A percentile compares a stretch with the other conserved stretches of the same genome.
Conservation (phyloP, 1,140 invertebrate species). For the Adelges cooleyi region DNA sequence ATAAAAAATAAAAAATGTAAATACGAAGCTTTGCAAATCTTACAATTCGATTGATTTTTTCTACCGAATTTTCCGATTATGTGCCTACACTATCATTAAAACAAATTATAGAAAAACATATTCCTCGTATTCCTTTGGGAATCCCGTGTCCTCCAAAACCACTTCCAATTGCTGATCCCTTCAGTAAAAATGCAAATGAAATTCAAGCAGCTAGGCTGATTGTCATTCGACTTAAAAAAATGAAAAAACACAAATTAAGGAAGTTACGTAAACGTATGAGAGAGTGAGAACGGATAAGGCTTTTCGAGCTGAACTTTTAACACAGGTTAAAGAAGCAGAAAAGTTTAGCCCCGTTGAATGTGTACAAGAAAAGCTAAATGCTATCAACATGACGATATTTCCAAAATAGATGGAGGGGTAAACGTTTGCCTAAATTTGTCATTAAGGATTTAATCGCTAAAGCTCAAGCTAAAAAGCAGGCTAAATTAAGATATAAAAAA, state of each 20-base stretch:
- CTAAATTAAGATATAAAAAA: neutral
- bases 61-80: neutral
- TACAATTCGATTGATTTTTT: conserved; percentile 4
- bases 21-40: neutral
- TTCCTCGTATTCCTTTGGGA: neutral
- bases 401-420: conserved; percentile 33
- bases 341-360: conserved; percentile 39
- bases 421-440: conserved; percentile 33
- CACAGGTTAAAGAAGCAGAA: conserved; percentile 43
- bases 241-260: conserved; percentile 71
- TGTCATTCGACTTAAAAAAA: conserved; percentile 66
- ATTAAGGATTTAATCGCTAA: conserved; percentile 33
- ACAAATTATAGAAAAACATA: conserved; percentile 5
- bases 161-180: neutral
- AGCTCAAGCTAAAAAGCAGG: conserved; percentile 15
- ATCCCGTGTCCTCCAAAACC: neutral
- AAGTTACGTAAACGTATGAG: conserved; percentile 69
- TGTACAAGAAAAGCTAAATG: conserved; percentile 36
- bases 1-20: too few species aligned
- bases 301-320: conserved; percentile 46
- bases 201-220: conserved; percentile 62
- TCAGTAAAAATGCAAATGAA: conserved; percentile 34
- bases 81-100: neutral
- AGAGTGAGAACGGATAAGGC: conserved; percentile 57
- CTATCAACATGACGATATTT: conserved; percentile 35